Conservation (phyloP, 2,797 vertebrate species). For the Columba guinea region DNA sequence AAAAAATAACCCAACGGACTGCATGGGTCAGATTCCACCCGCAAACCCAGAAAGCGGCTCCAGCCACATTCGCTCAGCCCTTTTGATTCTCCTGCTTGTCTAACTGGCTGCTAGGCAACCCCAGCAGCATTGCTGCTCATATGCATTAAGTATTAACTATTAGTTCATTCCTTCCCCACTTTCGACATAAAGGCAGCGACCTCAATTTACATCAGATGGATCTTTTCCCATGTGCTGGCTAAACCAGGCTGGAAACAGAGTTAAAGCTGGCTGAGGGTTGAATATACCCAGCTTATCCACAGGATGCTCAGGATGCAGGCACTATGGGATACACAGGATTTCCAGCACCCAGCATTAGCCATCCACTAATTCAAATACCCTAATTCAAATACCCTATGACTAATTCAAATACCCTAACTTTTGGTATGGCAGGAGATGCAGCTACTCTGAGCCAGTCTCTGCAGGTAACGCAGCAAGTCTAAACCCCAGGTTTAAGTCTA, state of each 20-base stretch:
- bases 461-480: neutral
- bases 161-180: neutral
- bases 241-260: neutral
- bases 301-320: neutral
- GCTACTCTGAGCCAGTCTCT: neutral
- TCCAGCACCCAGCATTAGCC: neutral
- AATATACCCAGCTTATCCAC: neutral
- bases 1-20: neutral
- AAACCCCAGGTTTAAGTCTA: neutral
- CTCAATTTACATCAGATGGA: neutral
- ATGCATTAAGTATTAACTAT: slow-evolving; percentile 56
- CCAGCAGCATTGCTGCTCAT: slow-evolving; percentile 29
- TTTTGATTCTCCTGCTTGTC: slow-evolving; percentile 44
- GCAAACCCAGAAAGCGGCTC: neutral
- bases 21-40: slow-evolving; percentile 53
- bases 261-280: neutral
- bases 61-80: neutral
- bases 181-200: slow-evolving; percentile 12
- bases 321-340: neutral
- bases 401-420: neutral
- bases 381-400: too few species aligned
- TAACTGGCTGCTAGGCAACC: slow-evolving; percentile 66
- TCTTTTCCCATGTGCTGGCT: neutral
- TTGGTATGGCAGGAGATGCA: neutral
- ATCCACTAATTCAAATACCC: too few species aligned